These are phyloP conservation scores for Lycocerus yunnanus DNA, from an alignment of 2,888 invertebrate species.

Conservation along the genomic window DNA sequence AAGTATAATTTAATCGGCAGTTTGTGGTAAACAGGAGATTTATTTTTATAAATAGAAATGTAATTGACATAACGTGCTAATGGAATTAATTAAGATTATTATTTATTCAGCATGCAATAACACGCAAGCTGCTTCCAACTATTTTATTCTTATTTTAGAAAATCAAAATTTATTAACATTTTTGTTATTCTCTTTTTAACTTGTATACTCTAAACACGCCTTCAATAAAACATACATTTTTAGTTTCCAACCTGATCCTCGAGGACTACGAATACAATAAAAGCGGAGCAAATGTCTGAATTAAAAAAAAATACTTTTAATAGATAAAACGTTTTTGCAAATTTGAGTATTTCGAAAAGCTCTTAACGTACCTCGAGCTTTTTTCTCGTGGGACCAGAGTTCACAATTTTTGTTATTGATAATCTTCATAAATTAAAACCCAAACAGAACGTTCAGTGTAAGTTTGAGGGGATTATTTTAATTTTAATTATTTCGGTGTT, in stretches of 20 bases:
- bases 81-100: neutral
- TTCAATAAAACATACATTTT: neutral
- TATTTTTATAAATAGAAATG: neutral
- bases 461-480: neutral
- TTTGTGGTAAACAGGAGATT: neutral
- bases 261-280: neutral
- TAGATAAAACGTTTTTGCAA: neutral
- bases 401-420: too few relatives aligned
- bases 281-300: neutral
- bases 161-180: neutral
- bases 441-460: neutral
- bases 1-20: neutral
- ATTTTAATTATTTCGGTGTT: neutral
- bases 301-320: neutral
- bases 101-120: neutral
- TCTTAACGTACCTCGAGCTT: too few relatives aligned
- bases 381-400: neutral
- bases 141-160: neutral
- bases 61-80: neutral
- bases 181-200: neutral
- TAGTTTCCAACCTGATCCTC: neutral
- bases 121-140: neutral
- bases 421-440: neutral
- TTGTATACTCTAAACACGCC: neutral
- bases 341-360: neutral